Evolutionary conservation across 2,113 vertebrate genomes (phyloP).

Genomic region (Podiceps cristatus): DNA sequence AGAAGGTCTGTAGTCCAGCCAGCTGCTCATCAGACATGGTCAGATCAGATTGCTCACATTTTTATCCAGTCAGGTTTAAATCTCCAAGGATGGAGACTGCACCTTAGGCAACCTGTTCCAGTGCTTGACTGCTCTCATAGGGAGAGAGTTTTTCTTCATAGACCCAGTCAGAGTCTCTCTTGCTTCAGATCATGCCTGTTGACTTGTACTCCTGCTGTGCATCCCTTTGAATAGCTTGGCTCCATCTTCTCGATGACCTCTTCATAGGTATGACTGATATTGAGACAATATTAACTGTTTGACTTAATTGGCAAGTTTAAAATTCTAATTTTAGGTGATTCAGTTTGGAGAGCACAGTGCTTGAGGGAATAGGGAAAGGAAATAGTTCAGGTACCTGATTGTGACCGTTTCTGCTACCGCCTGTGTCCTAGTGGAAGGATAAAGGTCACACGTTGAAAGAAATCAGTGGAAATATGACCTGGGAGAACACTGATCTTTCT

Average conservation of each 20-base stretch:
- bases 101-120: background rate
- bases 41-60: background rate
- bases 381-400: background rate
- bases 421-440: background rate
- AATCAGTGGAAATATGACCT: background rate
- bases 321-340: background rate
- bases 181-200: background rate
- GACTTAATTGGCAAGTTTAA: background rate
- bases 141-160: background rate
- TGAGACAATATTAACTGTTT: background rate
- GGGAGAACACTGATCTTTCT: background rate
- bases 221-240: background rate
- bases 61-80: background rate
- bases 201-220: background rate
- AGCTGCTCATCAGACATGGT: background rate
- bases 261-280: background rate
- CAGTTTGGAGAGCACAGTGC: background rate
- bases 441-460: background rate
- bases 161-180: background rate
- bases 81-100: background rate
- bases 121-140: background rate
- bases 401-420: background rate
- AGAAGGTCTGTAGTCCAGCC: background rate
- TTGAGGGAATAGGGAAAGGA: background rate
- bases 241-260: background rate